Base-by-base conservation (phyloP, 2,797 vertebrate genomes). In the Cetoscarus ocellatus region DNA sequence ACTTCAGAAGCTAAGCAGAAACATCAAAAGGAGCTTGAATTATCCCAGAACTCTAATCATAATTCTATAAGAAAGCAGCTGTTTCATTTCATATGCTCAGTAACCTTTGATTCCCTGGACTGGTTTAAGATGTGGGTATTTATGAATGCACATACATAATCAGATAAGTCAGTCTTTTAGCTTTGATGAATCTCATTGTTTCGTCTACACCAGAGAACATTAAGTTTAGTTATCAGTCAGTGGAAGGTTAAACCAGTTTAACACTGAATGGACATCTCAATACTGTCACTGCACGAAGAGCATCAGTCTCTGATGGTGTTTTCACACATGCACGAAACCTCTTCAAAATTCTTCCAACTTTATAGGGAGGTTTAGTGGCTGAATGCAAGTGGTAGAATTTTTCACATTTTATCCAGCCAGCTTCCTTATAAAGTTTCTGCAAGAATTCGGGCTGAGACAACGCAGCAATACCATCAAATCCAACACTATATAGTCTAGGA, bases 281-380 rank as follows among this genome's bases (percentile, higher is more conserved):
- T 83, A 90, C 87, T 89, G 80, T 73, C 66, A 73, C 66, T 80
- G 69, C 67, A 68, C 66, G 63, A 73, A 65, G 62, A 74, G 78
- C 73, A 78, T 53, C 61, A 72, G 53, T 47, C 53, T 35, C 56
- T 39, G 9, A 7, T 7, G 38, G 38, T 39, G 38, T 39, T 39
- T 39, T 39, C 38, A 39, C 38, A 39, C 38, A 39, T 39, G 38
- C 38, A 39, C 38, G 1, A 7, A 39, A 39, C 7, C 9, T 5
- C 38, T 39, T 7, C 38, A 3, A 39, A 8, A 39, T 7, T 3
- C 38, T 10, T 10, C 7, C 38, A 39, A 39, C 27, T 27, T 27
- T 27, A 2, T 27, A 27, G 4, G 27, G 27, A 27, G 27, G 27
- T 4, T 27, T 27, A 27, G 27, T n/a, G n/a, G n/a, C n/a, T n/a